Conservation (phyloP, 1,140 invertebrate genomes). For the Drosophila arawakana region DNA sequence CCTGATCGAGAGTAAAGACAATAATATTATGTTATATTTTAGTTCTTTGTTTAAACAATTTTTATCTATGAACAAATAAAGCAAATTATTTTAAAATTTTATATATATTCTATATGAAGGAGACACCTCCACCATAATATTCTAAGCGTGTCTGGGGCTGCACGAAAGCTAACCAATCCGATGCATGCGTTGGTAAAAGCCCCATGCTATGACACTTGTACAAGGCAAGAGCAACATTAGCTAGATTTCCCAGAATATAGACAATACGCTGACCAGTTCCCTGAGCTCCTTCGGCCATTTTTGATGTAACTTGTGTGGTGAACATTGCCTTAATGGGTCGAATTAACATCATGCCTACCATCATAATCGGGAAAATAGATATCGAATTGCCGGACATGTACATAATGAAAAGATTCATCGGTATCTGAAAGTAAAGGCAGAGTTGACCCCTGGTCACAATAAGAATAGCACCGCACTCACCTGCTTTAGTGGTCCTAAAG, state of each 20-base stretch:
- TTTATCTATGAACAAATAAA: conserved; percentile 68
- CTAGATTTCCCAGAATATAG: conserved; percentile 97
- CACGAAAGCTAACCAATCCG: conserved; percentile 99
- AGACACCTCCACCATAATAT: conserved; percentile 94
- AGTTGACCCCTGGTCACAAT: conserved; percentile 9
- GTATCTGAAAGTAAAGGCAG: conserved; percentile 85
- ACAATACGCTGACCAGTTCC: conserved; percentile 96
- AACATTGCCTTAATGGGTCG: conserved; percentile 98
- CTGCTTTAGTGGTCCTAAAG: conserved; percentile 91
- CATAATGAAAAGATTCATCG: conserved; percentile 99
- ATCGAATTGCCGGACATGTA: conserved; percentile 99
- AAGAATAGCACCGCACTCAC: conserved; percentile 15
- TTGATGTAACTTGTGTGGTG: conserved; percentile 95
- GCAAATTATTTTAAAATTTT: conserved; percentile 23
- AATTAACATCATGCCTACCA: conserved; percentile 99
- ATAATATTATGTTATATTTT: conserved; percentile 8
- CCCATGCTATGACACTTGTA: conserved; percentile 99
- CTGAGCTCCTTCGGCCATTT: conserved; percentile 97
- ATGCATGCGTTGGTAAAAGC: conserved; percentile 97
- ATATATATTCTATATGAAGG: conserved; percentile 85
- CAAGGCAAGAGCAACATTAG: conserved; percentile 95
- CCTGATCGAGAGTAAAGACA: conserved; percentile 12
- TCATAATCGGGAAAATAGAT: conserved; percentile 99
- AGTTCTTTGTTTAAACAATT: conserved; percentile 48
- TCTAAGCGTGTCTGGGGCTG: conserved; percentile 95